Evolutionary conservation across 2,888 invertebrate genomes (phyloP), one percentile per base, ranked within the genome.

Genomic region (Azorinus chamasolen): DNA sequence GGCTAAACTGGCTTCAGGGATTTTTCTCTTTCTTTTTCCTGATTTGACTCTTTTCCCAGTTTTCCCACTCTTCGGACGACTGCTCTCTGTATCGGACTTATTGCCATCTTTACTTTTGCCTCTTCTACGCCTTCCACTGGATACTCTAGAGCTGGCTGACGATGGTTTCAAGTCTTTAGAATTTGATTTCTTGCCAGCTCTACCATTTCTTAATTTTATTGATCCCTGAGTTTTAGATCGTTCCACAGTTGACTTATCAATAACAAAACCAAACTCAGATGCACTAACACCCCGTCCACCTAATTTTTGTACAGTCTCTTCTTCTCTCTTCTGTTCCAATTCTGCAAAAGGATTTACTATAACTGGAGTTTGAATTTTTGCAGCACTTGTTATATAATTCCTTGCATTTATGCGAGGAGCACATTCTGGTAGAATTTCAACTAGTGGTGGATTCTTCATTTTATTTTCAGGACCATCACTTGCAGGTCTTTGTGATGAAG

Each of bases 311-410:
- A 45, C 39, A 12, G 63, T 68, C n/a, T 76, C 71, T 54, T 73
- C 57, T 50, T 73, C 70, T 25, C 77, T 63, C 27, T 79, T 76
- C 32, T 79, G 64, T 54, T 83, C 78, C 53, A 87, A 77, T 61
- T 88, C 84, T 74, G 88, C 90, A 85, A 87, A 90, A 25, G 90
- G 90, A 77, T 90, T 88, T 2, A 88, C 88, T 61, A 90, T 90
- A 10, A 90, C 76, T 8, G 89, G 90, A 4, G 89, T 88, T 8
- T 81, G 76, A 12, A 74, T 45, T 14, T 63, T 50, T 14, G 63
- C 59, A 48, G 55, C 27, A 14, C 64, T 37, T 45, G 79, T 81
- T 22, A 79, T 27, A 53, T 73, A 74, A 16, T 66, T 66, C 27
- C 63, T 64, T 58, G 54, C 71, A 41, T 58, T 54, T 46, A 79